Base-by-base conservation (phyloP, 2,113 vertebrate species). In the Alouatta palliata region DNA sequence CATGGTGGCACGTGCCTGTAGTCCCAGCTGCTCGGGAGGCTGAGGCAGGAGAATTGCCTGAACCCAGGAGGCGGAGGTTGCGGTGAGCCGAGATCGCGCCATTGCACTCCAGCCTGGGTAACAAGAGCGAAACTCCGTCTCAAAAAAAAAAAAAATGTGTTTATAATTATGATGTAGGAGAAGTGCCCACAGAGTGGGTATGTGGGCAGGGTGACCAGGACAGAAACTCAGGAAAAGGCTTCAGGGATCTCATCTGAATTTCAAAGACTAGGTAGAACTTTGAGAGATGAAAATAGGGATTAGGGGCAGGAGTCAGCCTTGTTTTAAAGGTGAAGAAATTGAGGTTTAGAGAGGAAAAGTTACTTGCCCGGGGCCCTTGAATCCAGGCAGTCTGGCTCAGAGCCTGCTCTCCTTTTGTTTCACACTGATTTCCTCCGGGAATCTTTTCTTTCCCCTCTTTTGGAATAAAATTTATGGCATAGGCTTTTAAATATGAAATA, bases 401-500 rank as follows among this genome's bases (percentile, higher is more conserved):
- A 71, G 45, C 23, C 19, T 5, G 5, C 4, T 6, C 11, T 56
- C 21, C 66, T 79, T 52, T 25, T 23, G 17, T 14, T 43, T 54
- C 70, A 47, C 0, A 8, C 8, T 10, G 25, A 21, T 47, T 27
- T 83, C 14, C n/a, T 70, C 54, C 5, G 35, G 6, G 14, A 54
- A 2, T 75, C n/a, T 27, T 87, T 49, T 23, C 8, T 8, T 52
- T 25, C 35, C 82, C 54, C 70, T 81, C 30, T 80, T 80, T 70
- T 30, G 54, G 35, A 77, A 40, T 66, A 49, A 73, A 8, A 94
- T 64, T 73, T 56, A 84, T 23, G n/a, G 8, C 91, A 20, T 14
- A 83, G n/a, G 45, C n/a, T 93, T 80, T 90, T 45, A 75, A 91
- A 86, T 40, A 47, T 73, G 35, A 96, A 93, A 70, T 71, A 80